Base-by-base conservation (phyloP, 2,888 invertebrate species). In the Heteromyza rotundicornis region DNA sequence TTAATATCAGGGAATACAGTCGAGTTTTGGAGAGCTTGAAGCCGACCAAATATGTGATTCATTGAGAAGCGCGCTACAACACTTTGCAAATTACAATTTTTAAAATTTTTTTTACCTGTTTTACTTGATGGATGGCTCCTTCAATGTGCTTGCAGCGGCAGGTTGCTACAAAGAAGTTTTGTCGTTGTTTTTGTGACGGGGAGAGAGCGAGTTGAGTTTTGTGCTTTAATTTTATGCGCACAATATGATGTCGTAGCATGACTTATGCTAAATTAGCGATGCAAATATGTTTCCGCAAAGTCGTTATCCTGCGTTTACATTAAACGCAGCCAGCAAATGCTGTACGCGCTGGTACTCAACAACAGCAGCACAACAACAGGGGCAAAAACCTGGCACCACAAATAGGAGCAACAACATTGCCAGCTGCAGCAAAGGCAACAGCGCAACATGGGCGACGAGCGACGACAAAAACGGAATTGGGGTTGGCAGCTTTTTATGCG, bases 211-310 rank as follows among this genome's bases (percentile, higher is more conserved):
- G 40, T 7, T 3, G 10, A 40, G 47, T 5, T 47, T n/a, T 7
- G 40, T 27, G n/a, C 19, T 47, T 47, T 47, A 47, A 47, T 47
- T 47, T 47, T 47, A 47, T 47, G 47, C 47, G 47, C 20, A 20
- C 47, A 47, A 47, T 47, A 47, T 47, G 47, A 17, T 47, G 47
- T 20, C 22, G 36, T 57, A 40, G 64, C 60, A 62, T 68, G 72
- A 71, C 72, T 78, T 76, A 68, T 71, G 75, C 72, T 70, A 79
- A 79, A 79, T 79, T 79, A 79, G 79, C 76, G 71, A 74, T 79
- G 78, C 76, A 79, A 79, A 79, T 77, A 71, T 78, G 71, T 71
- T 68, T 59, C 65, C 62, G 60, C 61, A 72, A 68, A 69, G 70
- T 70, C 70, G 66, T 70, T 67, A 69, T 67, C 55, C 64, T 65